phyloP scores from a whole-genome alignment of 2,888 invertebrate species.

The Apotomis turbidana region DNA sequence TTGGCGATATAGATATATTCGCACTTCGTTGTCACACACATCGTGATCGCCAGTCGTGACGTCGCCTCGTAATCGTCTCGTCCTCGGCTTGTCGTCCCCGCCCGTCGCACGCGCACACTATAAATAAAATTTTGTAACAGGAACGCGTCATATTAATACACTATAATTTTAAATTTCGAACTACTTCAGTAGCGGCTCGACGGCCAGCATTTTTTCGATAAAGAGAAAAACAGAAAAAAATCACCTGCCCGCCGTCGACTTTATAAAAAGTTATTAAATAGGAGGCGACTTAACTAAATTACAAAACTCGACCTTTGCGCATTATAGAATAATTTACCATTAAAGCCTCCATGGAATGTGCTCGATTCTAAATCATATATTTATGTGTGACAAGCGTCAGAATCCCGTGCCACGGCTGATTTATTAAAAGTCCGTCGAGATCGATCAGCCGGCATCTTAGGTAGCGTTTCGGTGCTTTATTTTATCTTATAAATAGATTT shows the following conservation, averaged over 20 bases:
- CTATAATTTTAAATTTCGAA: slow-evolving; percentile 79
- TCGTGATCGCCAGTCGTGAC: slow-evolving; percentile 52
- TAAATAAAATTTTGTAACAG: slow-evolving; percentile 73
- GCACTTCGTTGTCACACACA: slow-evolving; percentile 67
- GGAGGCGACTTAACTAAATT: slow-evolving; percentile 83
- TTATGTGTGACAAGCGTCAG: slow-evolving; percentile 75
- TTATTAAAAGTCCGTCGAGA: slow-evolving; percentile 76
- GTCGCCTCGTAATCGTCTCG: slow-evolving; percentile 44
- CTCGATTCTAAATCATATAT: slow-evolving; percentile 72
- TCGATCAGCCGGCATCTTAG: slow-evolving; percentile 79
- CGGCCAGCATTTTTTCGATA: slow-evolving; percentile 59
- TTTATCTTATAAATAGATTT: slow-evolving; percentile 84
- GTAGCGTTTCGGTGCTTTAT: slow-evolving; percentile 80
- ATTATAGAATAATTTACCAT: slow-evolving; percentile 80
- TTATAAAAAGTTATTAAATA: slow-evolving; percentile 80
- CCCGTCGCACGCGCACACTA: slow-evolving; percentile 66
- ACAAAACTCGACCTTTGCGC: slow-evolving; percentile 79
- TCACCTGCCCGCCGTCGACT: slow-evolving; percentile 72
- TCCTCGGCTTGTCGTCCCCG: slow-evolving; percentile 28
- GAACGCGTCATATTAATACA: slow-evolving; percentile 73
- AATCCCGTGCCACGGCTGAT: slow-evolving; percentile 68
- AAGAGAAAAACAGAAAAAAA: slow-evolving; percentile 63
- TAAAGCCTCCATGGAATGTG: slow-evolving; percentile 54
- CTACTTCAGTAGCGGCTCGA: slow-evolving; percentile 79
- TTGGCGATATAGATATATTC: slow-evolving; percentile 67